A percentile compares a stretch with the other conserved stretches of the same genome.
phyloP scores from a whole-genome alignment of 2,888 invertebrate species.

The Leptinotarsa haldemani region DNA sequence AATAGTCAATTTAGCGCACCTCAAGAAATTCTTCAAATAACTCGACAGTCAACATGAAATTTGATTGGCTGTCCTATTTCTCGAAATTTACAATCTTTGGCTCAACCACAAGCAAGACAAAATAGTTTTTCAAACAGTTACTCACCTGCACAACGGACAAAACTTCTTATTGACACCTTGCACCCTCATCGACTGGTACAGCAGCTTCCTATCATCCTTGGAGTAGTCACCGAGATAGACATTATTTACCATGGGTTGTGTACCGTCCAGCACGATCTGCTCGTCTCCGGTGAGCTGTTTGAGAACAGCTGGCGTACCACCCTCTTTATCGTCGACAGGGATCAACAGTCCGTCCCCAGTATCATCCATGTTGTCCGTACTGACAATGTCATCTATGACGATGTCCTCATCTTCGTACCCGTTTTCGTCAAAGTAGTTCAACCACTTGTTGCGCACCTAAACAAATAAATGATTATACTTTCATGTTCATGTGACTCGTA shows the following conservation, averaged over 20 bases:
- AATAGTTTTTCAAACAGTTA: neutral
- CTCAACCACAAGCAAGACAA: too few relatives aligned
- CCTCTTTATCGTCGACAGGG: constrained; percentile 47
- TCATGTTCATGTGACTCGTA: too few relatives aligned
- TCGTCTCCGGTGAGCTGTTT: constrained; percentile 45
- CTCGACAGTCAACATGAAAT: too few relatives aligned
- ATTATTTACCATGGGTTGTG: constrained; percentile 59
- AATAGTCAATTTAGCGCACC: too few relatives aligned
- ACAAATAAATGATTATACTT: too few relatives aligned
- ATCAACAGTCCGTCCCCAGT: constrained; percentile 49
- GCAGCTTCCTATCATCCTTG: constrained; percentile 61
- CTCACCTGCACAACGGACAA: constrained; percentile 61
- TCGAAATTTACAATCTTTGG: neutral
- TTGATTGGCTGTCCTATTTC: too few relatives aligned
- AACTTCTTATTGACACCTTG: constrained; percentile 62
- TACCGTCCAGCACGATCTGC: constrained; percentile 49
- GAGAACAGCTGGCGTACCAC: constrained; percentile 36
- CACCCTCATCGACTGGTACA: constrained; percentile 61
- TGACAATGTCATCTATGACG: constrained; percentile 38
- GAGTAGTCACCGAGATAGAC: constrained; percentile 59
- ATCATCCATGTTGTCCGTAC: constrained; percentile 8
- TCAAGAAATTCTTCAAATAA: too few relatives aligned
- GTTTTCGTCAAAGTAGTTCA: constrained; percentile 53
- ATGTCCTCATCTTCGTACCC: constrained; percentile 52
- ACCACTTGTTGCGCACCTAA: constrained; percentile 60